phyloP scores from a whole-genome alignment of 2,113 vertebrate species.

The Tricholaema leucomelas region DNA sequence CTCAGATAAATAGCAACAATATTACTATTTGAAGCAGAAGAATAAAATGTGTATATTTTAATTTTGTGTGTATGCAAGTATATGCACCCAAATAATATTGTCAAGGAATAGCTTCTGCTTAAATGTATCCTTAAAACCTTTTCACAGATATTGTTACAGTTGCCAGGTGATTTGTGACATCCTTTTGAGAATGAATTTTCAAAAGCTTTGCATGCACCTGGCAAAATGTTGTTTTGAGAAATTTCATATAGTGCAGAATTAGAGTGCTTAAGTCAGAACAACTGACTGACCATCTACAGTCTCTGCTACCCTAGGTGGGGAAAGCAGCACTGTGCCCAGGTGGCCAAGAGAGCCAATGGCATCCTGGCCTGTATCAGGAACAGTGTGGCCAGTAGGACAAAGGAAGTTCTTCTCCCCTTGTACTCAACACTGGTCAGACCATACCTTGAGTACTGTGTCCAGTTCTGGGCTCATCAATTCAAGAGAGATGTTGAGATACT shows the following conservation, averaged over 20 bases:
- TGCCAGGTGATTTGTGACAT: not conserved
- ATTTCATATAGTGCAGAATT: not conserved
- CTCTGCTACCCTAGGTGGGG: too few species aligned
- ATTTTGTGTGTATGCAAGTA: not conserved
- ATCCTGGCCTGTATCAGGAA: too few species aligned
- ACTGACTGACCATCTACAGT: not conserved
- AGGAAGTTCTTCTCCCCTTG: too few species aligned
- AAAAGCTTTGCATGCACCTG: not conserved
- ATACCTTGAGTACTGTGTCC: too few species aligned
- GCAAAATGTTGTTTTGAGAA: not conserved
- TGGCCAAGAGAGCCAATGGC: too few species aligned
- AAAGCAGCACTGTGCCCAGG: too few species aligned
- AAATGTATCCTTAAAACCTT: not conserved
- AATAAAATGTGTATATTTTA: not conserved
- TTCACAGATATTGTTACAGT: not conserved
- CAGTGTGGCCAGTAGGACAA: too few species aligned
- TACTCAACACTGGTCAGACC: too few species aligned
- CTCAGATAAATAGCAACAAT: not conserved
- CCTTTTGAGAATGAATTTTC: not conserved
- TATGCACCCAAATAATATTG: not conserved
- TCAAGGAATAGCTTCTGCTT: not conserved
- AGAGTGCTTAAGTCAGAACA: not conserved
- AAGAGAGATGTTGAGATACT: too few species aligned
- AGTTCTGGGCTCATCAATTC: too few species aligned
- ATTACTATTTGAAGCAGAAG: not conserved